These are phyloP conservation scores for Polymixis flavicincta DNA, from an alignment of 2,888 invertebrate genomes.

Conservation along the genomic window DNA sequence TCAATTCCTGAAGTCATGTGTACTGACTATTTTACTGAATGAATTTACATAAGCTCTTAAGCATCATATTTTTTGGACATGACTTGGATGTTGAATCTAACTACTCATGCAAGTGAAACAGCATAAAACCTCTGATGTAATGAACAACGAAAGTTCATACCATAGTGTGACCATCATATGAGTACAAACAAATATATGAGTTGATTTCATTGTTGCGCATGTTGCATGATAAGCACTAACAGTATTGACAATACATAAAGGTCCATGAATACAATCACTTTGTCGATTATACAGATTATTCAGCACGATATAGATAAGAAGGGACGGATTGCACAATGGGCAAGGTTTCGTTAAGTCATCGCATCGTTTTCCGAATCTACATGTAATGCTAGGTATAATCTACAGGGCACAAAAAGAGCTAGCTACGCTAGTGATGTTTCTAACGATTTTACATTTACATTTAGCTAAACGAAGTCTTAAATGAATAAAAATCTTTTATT, in stretches of 20 bases:
- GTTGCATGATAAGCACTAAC: constrained; percentile 11
- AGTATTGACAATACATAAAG: neutral
- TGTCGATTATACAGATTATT: neutral
- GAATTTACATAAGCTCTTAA: neutral
- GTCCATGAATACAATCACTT: neutral
- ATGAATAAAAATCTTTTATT: too few species aligned
- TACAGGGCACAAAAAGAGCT: too few species aligned
- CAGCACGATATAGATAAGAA: too few species aligned
- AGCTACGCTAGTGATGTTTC: neutral
- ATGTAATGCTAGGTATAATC: too few species aligned
- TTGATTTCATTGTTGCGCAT: neutral
- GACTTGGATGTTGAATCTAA: neutral
- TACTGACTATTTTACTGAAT: neutral
- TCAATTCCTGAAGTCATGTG: neutral
- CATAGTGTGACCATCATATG: constrained; percentile 14
- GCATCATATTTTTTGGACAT: neutral
- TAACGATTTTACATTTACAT: neutral
- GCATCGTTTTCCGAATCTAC: neutral
- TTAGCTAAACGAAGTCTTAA: too few species aligned
- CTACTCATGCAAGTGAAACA: constrained; percentile 27
- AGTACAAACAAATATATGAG: constrained; percentile 4
- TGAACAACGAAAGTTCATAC: constrained; percentile 32
- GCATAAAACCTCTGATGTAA: neutral
- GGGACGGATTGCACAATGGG: neutral
- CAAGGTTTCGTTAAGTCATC: neutral